phyloP scores from a whole-genome alignment of 2,797 vertebrate species.

The Lacerta agilis region DNA sequence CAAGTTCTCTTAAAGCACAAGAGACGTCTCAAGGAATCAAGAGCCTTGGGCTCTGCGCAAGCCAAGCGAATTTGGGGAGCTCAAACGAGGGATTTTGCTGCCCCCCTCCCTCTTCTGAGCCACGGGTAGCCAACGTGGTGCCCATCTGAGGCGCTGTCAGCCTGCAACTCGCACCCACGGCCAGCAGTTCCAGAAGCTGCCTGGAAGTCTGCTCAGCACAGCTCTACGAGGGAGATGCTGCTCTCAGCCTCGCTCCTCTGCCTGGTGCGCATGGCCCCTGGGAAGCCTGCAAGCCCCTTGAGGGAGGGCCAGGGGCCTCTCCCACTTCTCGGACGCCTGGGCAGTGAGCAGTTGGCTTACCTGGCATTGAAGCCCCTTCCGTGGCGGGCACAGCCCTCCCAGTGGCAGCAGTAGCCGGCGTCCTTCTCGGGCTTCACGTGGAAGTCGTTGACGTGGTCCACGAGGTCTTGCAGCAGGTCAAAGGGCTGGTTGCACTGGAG shows the following conservation, averaged over 20 bases:
- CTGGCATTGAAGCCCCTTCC: constrained; percentile 96
- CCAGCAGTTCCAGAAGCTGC: neutral
- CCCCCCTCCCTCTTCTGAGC: no score
- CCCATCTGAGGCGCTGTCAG: neutral
- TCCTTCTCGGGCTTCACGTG: constrained; percentile 97
- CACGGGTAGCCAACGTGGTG: no score
- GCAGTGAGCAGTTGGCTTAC: constrained; percentile 67
- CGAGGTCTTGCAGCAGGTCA: constrained; percentile 94
- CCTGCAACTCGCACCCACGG: neutral
- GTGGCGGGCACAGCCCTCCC: constrained; percentile 96
- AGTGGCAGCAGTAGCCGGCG: constrained; percentile 96
- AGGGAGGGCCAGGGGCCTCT: neutral
- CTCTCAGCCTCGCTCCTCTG: neutral
- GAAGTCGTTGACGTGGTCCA: constrained; percentile 96
- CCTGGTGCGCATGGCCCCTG: neutral
- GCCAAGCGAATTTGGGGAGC: no score
- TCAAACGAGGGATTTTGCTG: no score
- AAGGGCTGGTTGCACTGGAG: constrained; percentile 95
- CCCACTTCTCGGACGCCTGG: neutral
- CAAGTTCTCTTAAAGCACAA: no score
- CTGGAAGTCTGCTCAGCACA: neutral
- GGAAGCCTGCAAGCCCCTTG: constrained; percentile 14
- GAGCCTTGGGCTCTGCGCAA: neutral
- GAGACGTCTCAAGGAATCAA: no score
- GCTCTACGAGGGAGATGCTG: neutral